Conservation (phyloP, 1,140 invertebrate genomes). For the Panulirus ornatus region DNA sequence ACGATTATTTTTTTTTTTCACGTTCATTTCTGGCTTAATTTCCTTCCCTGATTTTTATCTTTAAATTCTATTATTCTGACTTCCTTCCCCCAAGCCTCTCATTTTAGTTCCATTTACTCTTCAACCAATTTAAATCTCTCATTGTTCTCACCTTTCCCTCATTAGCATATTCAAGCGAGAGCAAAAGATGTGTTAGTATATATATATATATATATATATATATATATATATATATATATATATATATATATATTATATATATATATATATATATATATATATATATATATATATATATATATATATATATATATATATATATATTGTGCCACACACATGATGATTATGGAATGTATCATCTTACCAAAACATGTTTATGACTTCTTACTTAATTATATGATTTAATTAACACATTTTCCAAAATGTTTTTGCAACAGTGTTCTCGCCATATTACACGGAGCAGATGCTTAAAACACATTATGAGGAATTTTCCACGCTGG, state of each 20-base stretch:
- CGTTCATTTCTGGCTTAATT: not conserved
- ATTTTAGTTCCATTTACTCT: conserved; percentile 16
- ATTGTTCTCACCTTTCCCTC: not conserved
- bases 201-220: not conserved
- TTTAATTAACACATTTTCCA: too few relatives aligned
- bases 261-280: conserved; percentile 5
- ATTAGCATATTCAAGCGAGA: not conserved
- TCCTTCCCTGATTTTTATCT: not conserved
- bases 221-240: conserved; percentile 5
- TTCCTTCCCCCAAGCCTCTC: not conserved
- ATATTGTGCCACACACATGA: too few relatives aligned
- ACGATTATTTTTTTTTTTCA: not conserved
- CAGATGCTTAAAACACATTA: too few relatives aligned
- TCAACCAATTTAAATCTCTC: conserved; percentile 8
- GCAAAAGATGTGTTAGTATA: not conserved
- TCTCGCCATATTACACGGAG: too few relatives aligned
- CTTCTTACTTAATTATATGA: too few relatives aligned
- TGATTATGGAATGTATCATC: too few relatives aligned
- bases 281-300: not conserved
- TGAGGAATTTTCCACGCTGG: too few relatives aligned
- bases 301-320: not conserved
- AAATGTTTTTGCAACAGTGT: too few relatives aligned
- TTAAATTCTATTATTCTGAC: not conserved
- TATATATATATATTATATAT: not conserved
- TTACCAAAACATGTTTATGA: too few relatives aligned